These are phyloP conservation scores for Sorex fumeus DNA, from an alignment of 2,113 vertebrate species.

Conservation along the genomic window DNA sequence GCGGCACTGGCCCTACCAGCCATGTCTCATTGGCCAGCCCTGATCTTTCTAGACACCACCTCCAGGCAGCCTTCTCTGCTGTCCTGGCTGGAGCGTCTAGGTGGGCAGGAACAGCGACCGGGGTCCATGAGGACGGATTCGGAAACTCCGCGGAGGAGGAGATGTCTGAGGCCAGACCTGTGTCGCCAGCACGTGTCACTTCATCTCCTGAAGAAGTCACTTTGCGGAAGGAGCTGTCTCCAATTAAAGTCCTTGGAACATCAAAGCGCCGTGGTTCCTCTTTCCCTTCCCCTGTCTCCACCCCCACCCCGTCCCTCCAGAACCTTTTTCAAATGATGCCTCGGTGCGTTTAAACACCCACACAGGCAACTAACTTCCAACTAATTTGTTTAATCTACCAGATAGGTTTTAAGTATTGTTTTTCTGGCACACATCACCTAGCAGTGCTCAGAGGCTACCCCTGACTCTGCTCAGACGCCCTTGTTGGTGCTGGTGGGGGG, in stretches of 20 bases:
- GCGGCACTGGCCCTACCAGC: constrained; percentile 30
- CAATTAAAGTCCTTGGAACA: constrained; percentile 67
- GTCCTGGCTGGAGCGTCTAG: not conserved
- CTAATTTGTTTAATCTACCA: not conserved
- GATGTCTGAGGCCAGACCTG: constrained; percentile 76
- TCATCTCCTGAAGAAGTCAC: constrained; percentile 16
- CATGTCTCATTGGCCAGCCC: constrained; percentile 24
- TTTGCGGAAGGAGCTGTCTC: not conserved
- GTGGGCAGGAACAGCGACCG: not conserved
- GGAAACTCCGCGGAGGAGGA: constrained; percentile 81
- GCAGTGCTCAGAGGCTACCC: too few relatives aligned
- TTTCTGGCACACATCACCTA: too few relatives aligned
- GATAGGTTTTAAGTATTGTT: not conserved
- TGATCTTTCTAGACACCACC: constrained; percentile 41
- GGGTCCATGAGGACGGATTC: constrained; percentile 83
- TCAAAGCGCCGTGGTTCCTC: not conserved
- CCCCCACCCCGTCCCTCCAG: not conserved
- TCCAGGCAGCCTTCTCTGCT: not conserved
- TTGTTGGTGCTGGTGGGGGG: too few relatives aligned
- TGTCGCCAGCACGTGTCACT: constrained; percentile 13
- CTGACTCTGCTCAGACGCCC: too few relatives aligned
- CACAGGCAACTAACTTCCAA: not conserved
- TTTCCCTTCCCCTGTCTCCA: not conserved
- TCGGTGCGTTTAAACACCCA: not conserved
- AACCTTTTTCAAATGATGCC: not conserved